Evolutionary conservation across 2,888 invertebrate genomes (phyloP), one percentile per base, ranked within the genome.

Genomic region (Apamea epomidion): DNA sequence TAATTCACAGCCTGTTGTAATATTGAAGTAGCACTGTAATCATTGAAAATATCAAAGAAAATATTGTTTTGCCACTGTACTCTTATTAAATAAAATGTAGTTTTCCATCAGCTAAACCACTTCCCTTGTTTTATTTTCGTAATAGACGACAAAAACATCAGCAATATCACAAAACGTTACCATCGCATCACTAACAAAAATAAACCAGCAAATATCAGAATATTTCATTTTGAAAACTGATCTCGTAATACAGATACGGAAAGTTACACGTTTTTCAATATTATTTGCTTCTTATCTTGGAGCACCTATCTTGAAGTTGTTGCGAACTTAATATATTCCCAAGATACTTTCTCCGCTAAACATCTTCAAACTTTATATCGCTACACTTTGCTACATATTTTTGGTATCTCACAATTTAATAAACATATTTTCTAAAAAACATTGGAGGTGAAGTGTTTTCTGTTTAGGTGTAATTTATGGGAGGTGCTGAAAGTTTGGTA

Each of bases 321-420:
- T 90, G 86, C 87, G 85, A 93, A 93, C 91, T 92, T 92, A 91
- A 92, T 92, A 91, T 92, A 91, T 92, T 91, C 90, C 85, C 90
- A 78, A 82, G 86, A 90, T 92, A 92, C 92, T 92, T 93, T 91
- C 88, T 74, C 88, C 88, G 91, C 90, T 90, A 90, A 91, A 89
- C 89, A 91, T 91, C 90, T 90, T 87, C 87, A 90, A 92, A 92
- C 90, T 92, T 92, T 91, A 75, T 90, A 91, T 90, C 88, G 89
- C 88, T 88, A 87, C 85, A 87, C 85, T 88, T 88, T 81, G 84
- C 86, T 86, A 88, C 84, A 86, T 91, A 87, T 89, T 89, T 90
- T 87, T 88, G 86, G 84, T 89, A 88, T 88, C 89, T 85, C 75
- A 80, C 85, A 83, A 86, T 89, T 86, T 89, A 88, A 90, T 88